These are phyloP conservation scores for Epirrita christyi DNA, from an alignment of 2,888 invertebrate species.

Conservation along the genomic window DNA sequence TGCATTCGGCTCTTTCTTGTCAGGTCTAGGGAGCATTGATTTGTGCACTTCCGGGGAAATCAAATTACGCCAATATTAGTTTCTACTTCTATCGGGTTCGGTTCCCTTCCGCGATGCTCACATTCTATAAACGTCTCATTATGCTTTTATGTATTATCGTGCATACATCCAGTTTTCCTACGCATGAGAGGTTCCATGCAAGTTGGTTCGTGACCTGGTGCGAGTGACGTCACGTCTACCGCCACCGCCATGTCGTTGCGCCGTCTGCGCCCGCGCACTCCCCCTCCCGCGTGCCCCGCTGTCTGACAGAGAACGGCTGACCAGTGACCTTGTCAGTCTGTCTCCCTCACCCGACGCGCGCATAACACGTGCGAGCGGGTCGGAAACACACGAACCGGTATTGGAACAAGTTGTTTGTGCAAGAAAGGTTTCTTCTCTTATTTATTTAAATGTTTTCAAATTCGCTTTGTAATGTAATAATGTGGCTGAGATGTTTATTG, in stretches of 20 bases:
- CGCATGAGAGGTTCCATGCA: slow-evolving; percentile 73
- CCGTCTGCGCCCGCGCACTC: slow-evolving; percentile 74
- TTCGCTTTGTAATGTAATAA: slow-evolving; percentile 73
- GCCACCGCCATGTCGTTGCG: slow-evolving; percentile 68
- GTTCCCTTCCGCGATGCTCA: slow-evolving; percentile 50
- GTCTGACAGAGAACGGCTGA: slow-evolving; percentile 80
- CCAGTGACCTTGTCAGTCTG: slow-evolving; percentile 79
- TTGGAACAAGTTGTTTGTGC: slow-evolving; percentile 74
- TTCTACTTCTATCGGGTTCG: slow-evolving; percentile 19
- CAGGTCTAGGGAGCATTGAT: no score
- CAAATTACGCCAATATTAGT: slow-evolving; percentile 29
- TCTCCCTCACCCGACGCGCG: slow-evolving; percentile 60
- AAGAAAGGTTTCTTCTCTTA: slow-evolving; percentile 76
- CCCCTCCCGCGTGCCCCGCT: slow-evolving; percentile 67
- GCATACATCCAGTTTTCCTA: slow-evolving; percentile 72
- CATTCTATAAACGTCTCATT: slow-evolving; percentile 57
- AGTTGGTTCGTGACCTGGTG: slow-evolving; percentile 61
- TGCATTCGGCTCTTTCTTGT: no score
- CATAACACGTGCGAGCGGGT: slow-evolving; percentile 53
- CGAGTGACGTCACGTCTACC: slow-evolving; percentile 74
- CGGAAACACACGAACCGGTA: slow-evolving; percentile 58
- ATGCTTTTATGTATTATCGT: slow-evolving; percentile 59
- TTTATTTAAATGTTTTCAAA: slow-evolving; percentile 78
- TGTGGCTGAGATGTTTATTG: slow-evolving; percentile 62
- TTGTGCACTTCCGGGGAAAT: slow-evolving; percentile 17